Conservation (phyloP, 2,888 invertebrate genomes). For the Noctua comes region DNA sequence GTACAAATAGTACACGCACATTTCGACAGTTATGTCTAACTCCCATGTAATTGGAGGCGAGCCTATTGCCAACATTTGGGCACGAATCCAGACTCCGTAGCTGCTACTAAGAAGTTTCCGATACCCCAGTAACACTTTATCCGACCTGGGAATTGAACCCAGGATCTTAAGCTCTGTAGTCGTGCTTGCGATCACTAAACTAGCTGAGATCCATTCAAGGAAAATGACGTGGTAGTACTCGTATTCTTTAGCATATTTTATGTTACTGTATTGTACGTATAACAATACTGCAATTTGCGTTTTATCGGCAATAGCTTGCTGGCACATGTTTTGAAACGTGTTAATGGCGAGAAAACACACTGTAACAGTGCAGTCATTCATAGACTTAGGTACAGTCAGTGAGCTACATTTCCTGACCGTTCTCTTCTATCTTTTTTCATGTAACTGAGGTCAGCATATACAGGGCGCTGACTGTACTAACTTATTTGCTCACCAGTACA, state of each 20-base stretch:
- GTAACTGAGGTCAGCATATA: no score
- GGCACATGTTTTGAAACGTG: neutral
- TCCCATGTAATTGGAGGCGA: neutral
- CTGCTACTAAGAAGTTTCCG: neutral
- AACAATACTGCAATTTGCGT: conserved; percentile 4
- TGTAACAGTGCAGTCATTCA: neutral
- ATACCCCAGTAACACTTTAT: neutral
- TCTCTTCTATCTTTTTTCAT: neutral
- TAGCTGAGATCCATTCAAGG: conserved; percentile 14
- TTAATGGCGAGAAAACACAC: neutral
- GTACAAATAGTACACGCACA: neutral
- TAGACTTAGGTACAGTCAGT: neutral
- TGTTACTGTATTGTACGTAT: neutral
- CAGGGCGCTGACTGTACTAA: neutral
- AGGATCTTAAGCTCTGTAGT: neutral
- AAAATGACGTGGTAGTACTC: neutral
- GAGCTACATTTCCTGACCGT: neutral
- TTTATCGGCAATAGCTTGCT: conserved; percentile 19
- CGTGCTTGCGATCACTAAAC: no score
- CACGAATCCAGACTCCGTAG: neutral
- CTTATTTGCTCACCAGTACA: neutral
- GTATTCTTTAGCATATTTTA: conserved; percentile 1
- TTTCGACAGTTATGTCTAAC: neutral
- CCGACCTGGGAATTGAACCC: no score
- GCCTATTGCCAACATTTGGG: neutral